Evolutionary conservation across 2,113 vertebrate genomes (phyloP).

Genomic region (Osmerus eperlanus): DNA sequence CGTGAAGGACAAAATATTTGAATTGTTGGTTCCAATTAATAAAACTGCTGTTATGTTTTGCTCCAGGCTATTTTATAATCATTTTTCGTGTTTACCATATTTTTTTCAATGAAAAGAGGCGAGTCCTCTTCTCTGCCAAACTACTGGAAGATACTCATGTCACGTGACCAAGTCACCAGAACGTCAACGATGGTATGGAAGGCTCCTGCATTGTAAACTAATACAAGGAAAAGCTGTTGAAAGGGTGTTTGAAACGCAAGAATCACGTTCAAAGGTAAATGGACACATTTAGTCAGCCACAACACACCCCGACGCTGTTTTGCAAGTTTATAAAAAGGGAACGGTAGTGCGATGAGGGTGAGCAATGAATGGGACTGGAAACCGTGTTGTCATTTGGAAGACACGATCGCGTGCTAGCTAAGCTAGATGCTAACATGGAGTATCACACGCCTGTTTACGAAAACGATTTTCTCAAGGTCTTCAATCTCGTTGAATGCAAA

Average conservation of each 20-base stretch:
- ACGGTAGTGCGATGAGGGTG: background rate
- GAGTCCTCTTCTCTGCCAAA: conserved; percentile 35
- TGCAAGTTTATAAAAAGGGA: conserved; percentile 4
- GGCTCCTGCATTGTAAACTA: conserved; percentile 66
- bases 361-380: background rate
- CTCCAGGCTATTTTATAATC: background rate
- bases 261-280: conserved; percentile 36
- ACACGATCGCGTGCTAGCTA: background rate
- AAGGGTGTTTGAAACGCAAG: conserved; percentile 24
- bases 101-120: conserved; percentile 37
- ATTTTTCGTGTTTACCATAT: background rate
- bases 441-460: background rate
- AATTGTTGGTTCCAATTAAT: background rate
- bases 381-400: conserved; percentile 28
- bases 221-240: conserved; percentile 55
- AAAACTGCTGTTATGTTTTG: no score
- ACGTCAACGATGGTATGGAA: conserved; percentile 71
- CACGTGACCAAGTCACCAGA: conserved; percentile 51
- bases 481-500: background rate
- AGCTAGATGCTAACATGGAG: background rate
- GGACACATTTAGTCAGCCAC: conserved; percentile 43
- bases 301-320: background rate
- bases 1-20: background rate
- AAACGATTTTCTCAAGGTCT: background rate
- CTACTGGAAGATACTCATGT: conserved; percentile 54